Evolutionary conservation across 1,140 invertebrate species (phyloP), one percentile per base, ranked within the genome.

Genomic region (Cyclina sinensis): DNA sequence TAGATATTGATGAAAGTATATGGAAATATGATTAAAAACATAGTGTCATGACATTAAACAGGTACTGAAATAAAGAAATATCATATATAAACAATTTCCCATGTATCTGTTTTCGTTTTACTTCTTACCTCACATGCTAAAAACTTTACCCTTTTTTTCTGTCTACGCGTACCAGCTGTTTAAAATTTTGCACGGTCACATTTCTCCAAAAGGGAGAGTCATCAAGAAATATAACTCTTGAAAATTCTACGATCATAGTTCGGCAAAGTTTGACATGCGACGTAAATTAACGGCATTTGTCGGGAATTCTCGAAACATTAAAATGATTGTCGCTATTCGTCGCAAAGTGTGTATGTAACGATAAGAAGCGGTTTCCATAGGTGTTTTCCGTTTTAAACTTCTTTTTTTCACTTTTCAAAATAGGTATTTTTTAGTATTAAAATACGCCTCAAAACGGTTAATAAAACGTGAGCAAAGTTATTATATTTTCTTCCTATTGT

Each of bases 51-150:
- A 16, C 65, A 70, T 70, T 16, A 70, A 70, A 70, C 65, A 70
- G 4, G 65, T 70, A 70, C 65, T 70, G 65, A 70, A 70, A 16
- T 11, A 70, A 70, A 70, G 4, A 70, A 70, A 70, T 70, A 70
- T 70, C 65, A 70, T 70, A 70, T 70, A 70, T 70, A 70, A 70
- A 70, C 65, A 70, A 70, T 32, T 70, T 39, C 65, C 65, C 65
- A 70, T 70, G 65, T 70, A 70, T 9, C 65, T 70, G 12, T 70
- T 70, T 70, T 70, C 65, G 65, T 70, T 11, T 70, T 39, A 11
- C 65, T 30, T 70, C 65, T 70, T 70, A 32, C 12, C 65, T 70
- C 65, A 70, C 65, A 70, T 70, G 65, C 65, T 70, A 70, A 70
- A 70, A 27, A 70, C 65, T 11, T 16, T 30, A 70, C 4, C 35